phyloP scores from a whole-genome alignment of 2,888 invertebrate genomes.

The Myathropa florea region DNA sequence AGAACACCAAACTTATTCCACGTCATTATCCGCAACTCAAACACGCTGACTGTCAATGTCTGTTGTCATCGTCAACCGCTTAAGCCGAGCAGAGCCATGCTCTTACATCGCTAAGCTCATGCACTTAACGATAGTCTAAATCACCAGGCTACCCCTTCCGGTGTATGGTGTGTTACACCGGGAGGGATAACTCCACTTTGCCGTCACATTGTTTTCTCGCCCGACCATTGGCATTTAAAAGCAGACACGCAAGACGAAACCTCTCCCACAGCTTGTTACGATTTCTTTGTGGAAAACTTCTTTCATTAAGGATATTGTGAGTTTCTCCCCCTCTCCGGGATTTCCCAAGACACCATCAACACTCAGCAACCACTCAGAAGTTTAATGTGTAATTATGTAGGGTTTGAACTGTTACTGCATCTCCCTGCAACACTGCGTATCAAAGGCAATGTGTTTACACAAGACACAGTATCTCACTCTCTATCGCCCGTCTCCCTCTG shows the following conservation, averaged over 20 bases:
- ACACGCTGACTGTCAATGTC: too few relatives aligned
- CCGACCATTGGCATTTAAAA: neutral
- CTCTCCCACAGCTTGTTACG: slow-evolving; percentile 58
- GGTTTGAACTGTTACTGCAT: slow-evolving; percentile 65
- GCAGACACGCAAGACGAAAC: slow-evolving; percentile 8
- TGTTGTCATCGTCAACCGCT: too few relatives aligned
- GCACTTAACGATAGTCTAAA: neutral
- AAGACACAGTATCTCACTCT: slow-evolving; percentile 36
- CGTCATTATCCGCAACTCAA: too few relatives aligned
- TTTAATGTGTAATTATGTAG: slow-evolving; percentile 68
- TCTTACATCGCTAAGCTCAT: neutral
- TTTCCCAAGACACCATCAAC: slow-evolving; percentile 62
- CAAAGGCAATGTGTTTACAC: slow-evolving; percentile 48
- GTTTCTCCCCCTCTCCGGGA: slow-evolving; percentile 40
- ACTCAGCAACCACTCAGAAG: slow-evolving; percentile 68
- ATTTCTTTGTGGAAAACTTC: slow-evolving; percentile 60
- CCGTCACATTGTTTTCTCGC: neutral
- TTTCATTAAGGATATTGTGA: slow-evolving; percentile 70
- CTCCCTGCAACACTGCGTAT: slow-evolving; percentile 10
- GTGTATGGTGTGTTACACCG: neutral
- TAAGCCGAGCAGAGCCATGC: too few relatives aligned
- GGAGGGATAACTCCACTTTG: neutral
- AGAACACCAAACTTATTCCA: neutral
- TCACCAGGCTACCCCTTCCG: neutral
- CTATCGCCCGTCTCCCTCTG: slow-evolving; percentile 2